These are phyloP conservation scores for Pipistrellus kuhlii DNA, from an alignment of 2,797 vertebrate genomes.

Conservation along the genomic window DNA sequence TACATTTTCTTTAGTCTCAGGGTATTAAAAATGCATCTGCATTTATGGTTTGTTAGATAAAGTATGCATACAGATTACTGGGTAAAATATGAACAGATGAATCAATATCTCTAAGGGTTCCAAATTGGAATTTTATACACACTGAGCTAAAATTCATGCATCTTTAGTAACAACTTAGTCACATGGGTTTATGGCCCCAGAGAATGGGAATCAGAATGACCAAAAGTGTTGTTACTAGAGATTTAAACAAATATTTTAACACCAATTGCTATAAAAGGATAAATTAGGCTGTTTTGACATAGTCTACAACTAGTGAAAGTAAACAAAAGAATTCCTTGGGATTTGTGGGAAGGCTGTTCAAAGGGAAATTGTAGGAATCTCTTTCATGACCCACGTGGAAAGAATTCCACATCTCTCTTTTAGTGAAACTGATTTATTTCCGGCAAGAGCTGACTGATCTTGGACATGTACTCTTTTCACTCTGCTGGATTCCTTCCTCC, in stretches of 20 bases:
- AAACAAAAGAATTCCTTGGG: neutral
- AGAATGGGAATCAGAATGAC: constrained; percentile 49
- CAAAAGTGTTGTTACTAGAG: constrained; percentile 25
- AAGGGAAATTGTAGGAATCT: neutral
- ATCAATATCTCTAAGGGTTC: constrained; percentile 37
- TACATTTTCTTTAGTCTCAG: neutral
- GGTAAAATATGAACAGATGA: constrained; percentile 40
- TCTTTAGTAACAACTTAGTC: constrained; percentile 48
- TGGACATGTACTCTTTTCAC: neutral
- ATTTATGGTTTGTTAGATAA: constrained; percentile 8
- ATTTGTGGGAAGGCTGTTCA: neutral
- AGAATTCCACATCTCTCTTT: no score
- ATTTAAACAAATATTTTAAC: constrained; percentile 49
- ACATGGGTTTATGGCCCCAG: constrained; percentile 4
- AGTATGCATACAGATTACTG: neutral
- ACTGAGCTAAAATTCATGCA: constrained; percentile 17
- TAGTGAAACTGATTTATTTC: no score
- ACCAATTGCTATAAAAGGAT: constrained; percentile 14
- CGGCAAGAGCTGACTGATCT: neutral
- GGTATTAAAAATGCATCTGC: constrained; percentile 6
- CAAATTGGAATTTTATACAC: constrained; percentile 49
- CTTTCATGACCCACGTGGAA: no score
- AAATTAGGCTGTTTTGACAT: constrained; percentile 36
- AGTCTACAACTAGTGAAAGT: neutral
- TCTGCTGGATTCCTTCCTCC: neutral